Conservation (phyloP, 2,113 vertebrate genomes). For the Hyperoodon ampullatus region DNA sequence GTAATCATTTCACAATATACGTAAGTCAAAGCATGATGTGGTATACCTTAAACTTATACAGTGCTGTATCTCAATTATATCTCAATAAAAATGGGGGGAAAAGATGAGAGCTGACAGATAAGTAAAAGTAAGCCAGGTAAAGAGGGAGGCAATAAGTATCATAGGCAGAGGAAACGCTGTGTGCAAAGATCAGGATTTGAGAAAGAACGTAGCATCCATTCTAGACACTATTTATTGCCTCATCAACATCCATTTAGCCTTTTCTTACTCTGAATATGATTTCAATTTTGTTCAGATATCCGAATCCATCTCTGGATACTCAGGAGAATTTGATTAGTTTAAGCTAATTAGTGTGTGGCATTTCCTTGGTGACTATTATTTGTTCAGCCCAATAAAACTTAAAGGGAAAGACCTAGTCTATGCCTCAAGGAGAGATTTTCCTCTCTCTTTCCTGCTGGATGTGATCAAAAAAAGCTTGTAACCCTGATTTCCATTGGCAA, state of each 20-base stretch:
- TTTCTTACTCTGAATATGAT: background rate
- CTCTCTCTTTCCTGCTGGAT: background rate
- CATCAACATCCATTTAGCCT: background rate
- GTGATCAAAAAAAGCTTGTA: background rate
- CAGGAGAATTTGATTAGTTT: background rate
- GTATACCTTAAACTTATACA: background rate
- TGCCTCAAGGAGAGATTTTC: background rate
- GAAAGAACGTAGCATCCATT: background rate
- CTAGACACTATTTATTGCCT: background rate
- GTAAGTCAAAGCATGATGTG: background rate
- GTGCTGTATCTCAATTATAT: background rate
- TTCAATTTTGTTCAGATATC: background rate
- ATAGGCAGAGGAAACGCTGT: background rate
- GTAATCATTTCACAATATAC: background rate
- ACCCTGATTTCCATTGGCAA: background rate
- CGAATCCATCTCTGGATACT: background rate
- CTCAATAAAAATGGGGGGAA: background rate
- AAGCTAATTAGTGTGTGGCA: background rate
- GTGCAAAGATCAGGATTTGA: background rate
- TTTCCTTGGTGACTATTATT: background rate
- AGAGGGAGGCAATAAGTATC: background rate
- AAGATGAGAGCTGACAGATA: background rate
- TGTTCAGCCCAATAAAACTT: conserved; percentile 19
- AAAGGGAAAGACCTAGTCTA: background rate
- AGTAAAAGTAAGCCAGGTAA: background rate